Conservation (phyloP, 2,797 vertebrate species). For the Telmatherina bonti region DNA sequence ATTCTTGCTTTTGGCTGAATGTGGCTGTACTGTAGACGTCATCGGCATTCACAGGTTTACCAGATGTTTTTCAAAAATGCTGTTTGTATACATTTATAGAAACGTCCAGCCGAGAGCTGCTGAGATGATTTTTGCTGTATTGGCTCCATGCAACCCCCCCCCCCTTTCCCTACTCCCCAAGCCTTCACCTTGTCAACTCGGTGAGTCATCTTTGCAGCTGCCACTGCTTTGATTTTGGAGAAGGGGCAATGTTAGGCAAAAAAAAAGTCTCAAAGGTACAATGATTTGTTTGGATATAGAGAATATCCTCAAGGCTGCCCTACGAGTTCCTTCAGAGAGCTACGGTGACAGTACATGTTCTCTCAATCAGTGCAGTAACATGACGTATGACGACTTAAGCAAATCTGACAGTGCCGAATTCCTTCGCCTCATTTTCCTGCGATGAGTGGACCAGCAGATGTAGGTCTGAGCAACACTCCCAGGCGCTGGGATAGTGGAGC, state of each 20-base stretch:
- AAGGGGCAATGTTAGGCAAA: constrained; percentile 47
- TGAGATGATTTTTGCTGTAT: constrained; percentile 40
- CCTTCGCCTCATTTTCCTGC: constrained; percentile 19
- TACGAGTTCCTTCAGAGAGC: constrained; percentile 44
- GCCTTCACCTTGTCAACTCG: constrained; percentile 61
- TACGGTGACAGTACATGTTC: constrained; percentile 43
- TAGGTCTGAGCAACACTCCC: constrained; percentile 25
- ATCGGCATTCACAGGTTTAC: constrained; percentile 51
- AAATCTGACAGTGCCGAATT: constrained; percentile 58
- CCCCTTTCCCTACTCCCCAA: background rate
- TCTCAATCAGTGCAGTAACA: constrained; percentile 56
- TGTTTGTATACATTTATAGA: constrained; percentile 53
- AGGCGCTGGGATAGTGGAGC: constrained; percentile 34
- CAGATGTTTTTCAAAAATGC: constrained; percentile 43
- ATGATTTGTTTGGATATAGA: constrained; percentile 61
- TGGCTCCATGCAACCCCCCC: constrained; percentile 32
- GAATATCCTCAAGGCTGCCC: constrained; percentile 50
- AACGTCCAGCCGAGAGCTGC: constrained; percentile 49
- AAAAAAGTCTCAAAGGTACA: constrained; percentile 51
- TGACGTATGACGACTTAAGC: constrained; percentile 53
- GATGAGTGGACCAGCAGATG: constrained; percentile 14
- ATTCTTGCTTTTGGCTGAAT: constrained; percentile 58
- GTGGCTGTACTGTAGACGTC: constrained; percentile 62
- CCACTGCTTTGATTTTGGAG: constrained; percentile 64
- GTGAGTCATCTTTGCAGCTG: constrained; percentile 67